Percentiles rank a stretch among this genome's conserved stretches.
phyloP scores from a whole-genome alignment of 2,888 invertebrate genomes.

The Tenthredo mesomela region DNA sequence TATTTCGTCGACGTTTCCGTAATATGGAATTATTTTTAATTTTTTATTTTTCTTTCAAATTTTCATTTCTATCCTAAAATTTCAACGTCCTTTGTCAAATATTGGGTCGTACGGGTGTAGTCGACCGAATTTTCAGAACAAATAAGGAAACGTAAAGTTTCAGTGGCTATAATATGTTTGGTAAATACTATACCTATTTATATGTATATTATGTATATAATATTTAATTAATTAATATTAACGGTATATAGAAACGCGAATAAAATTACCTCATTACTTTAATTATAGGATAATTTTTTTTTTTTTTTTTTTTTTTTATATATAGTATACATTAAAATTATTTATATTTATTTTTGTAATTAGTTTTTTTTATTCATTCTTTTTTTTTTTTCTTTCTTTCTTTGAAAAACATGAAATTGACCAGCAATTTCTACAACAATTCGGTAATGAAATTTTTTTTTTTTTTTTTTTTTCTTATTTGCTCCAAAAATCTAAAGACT shows the following conservation, averaged over 20 bases:
- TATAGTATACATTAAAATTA: constrained; percentile 46
- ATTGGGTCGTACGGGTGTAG: neutral
- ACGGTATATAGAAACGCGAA: neutral
- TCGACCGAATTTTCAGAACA: neutral
- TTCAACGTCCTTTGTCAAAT: neutral
- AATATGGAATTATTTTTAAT: constrained; percentile 46
- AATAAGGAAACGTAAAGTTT: neutral
- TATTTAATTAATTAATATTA: neutral
- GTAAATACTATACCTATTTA: neutral
- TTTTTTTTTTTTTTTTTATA: constrained; percentile 1
- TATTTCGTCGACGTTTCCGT: constrained; percentile 50
- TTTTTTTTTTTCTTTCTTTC: neutral
- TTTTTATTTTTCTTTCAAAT: constrained; percentile 26
- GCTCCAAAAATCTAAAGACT: neutral
- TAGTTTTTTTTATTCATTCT: neutral
- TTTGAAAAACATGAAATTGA: constrained; percentile 31
- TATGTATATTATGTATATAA: neutral
- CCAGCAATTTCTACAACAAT: constrained; percentile 35
- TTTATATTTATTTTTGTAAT: constrained; percentile 51
- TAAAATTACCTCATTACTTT: neutral
- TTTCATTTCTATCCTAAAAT: neutral
- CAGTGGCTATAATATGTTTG: neutral
- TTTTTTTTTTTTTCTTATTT: neutral
- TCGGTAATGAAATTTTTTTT: neutral
- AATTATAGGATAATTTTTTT: neutral